Conservation (phyloP, 1,140 invertebrate species). For the Thalassaphorura encarpata region DNA sequence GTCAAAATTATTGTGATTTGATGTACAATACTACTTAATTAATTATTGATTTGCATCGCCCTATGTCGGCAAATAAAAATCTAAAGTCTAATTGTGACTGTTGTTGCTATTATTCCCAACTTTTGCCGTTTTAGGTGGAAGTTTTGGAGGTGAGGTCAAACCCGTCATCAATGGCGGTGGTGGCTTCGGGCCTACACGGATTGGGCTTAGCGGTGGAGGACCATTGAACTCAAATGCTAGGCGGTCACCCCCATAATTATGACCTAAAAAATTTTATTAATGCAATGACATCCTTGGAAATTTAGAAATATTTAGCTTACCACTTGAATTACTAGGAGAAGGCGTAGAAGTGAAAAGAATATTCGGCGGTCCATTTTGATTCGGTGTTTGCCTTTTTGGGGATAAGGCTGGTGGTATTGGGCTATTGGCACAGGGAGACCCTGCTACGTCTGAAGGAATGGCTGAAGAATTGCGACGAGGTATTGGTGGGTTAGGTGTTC, state of each 20-base stretch:
- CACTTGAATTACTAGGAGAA: neutral
- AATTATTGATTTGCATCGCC: no score
- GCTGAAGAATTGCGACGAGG: constrained; percentile 29
- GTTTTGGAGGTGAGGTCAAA: constrained; percentile 15
- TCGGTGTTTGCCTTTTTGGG: constrained; percentile 20
- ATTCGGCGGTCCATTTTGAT: constrained; percentile 7
- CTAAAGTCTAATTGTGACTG: no score
- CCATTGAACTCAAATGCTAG: constrained; percentile 1
- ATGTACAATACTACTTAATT: no score
- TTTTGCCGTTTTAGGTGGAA: constrained; percentile 25
- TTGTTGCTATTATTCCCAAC: constrained; percentile 7
- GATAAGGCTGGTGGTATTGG: constrained; percentile 13
- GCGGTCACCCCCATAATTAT: neutral
- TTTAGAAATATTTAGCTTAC: neutral
- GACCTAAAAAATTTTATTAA: neutral
- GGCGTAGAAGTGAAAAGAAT: neutral
- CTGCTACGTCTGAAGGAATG: neutral
- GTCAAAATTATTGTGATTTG: no score
- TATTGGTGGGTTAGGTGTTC: constrained; percentile 26
- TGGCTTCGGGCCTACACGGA: constrained; percentile 1
- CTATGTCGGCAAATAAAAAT: no score
- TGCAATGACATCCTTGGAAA: neutral
- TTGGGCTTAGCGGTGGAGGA: neutral
- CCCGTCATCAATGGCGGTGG: neutral
- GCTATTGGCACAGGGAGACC: neutral